Evolutionary conservation across 2,797 vertebrate genomes (phyloP), one percentile per base, ranked within the genome.

Genomic region (Thaleichthys pacificus): DNA sequence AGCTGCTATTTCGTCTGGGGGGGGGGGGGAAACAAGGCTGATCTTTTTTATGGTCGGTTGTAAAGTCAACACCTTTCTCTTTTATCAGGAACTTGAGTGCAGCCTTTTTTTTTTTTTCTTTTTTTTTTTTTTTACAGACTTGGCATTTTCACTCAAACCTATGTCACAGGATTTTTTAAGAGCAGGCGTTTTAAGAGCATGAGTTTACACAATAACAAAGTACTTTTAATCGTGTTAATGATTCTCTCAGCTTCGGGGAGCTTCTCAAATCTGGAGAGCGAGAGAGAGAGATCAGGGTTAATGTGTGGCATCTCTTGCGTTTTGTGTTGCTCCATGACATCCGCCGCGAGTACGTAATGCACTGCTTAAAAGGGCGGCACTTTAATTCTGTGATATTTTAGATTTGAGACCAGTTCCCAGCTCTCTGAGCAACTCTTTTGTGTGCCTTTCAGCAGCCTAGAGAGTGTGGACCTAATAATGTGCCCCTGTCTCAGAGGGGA

Each of bases 171-270:
- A 68, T 73, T 75, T 64, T 26, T 30, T 70, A 68, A 80, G 67
- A 62, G 28, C 11, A 62, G 17, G 5, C 12, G 80, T 42, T 42
- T 42, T 42, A 75, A 76, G 81, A 74, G 75, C 68, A 70, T 75
- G 73, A 8, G 8, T 87, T 88, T 70, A 73, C 78, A 85, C 49
- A 69, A 66, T 80, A 84, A 69, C 2, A 47, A 77, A 67, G 66
- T 68, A 22, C 71, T 84, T 61, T 80, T 12, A 83, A 86, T 86
- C 82, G 80, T 88, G 87, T 75, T 85, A 87, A 89, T 89, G 87
- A 83, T 78, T 84, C 73, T 69, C 84, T 72, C 70, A 73, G 73
- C 74, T 85, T 47, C 82, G 73, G 80, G 81, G 67, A 73, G 73
- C 78, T 77, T 76, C 70, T 68, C 12, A 12, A 12, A 47, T 47